Evolutionary conservation across 2,888 invertebrate genomes (phyloP).

Genomic region (Teleiodes luculella): DNA sequence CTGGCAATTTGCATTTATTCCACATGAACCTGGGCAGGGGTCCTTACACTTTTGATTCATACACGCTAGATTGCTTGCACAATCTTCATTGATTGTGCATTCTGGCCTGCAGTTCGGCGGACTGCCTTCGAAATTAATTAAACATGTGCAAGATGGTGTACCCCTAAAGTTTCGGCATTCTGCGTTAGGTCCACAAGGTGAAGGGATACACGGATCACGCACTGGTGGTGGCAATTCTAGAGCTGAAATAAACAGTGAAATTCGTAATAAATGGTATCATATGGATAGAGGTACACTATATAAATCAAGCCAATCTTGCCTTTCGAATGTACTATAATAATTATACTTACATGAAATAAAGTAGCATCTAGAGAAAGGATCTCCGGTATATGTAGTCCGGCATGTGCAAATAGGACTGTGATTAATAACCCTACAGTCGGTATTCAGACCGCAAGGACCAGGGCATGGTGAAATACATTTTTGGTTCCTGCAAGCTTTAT

Average conservation of each 20-base stretch:
- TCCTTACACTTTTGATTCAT: conserved; percentile 82
- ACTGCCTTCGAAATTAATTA: conserved; percentile 79
- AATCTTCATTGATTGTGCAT: conserved; percentile 83
- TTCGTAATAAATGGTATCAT: not conserved
- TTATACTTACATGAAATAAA: conserved; percentile 57
- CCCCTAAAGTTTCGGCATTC: conserved; percentile 78
- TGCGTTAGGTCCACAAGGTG: conserved; percentile 83
- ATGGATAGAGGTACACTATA: too few relatives aligned
- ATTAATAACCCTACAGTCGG: conserved; percentile 84
- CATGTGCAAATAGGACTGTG: conserved; percentile 86
- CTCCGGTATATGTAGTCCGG: conserved; percentile 77
- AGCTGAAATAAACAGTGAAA: conserved; percentile 39
- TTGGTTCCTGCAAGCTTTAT: conserved; percentile 82
- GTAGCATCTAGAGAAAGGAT: conserved; percentile 83
- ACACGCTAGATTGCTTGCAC: conserved; percentile 82
- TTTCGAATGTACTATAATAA: not conserved
- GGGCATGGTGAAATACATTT: conserved; percentile 86
- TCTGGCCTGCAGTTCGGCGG: conserved; percentile 84
- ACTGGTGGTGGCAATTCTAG: conserved; percentile 44
- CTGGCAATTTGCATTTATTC: conserved; percentile 77
- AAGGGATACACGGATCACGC: conserved; percentile 82
- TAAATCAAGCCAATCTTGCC: too few relatives aligned
- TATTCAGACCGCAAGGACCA: conserved; percentile 84
- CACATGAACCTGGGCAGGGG: conserved; percentile 85
- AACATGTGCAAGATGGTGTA: conserved; percentile 80